Evolutionary conservation across 2,888 invertebrate genomes (phyloP).

Genomic region (Andrena chrysosceles): DNA sequence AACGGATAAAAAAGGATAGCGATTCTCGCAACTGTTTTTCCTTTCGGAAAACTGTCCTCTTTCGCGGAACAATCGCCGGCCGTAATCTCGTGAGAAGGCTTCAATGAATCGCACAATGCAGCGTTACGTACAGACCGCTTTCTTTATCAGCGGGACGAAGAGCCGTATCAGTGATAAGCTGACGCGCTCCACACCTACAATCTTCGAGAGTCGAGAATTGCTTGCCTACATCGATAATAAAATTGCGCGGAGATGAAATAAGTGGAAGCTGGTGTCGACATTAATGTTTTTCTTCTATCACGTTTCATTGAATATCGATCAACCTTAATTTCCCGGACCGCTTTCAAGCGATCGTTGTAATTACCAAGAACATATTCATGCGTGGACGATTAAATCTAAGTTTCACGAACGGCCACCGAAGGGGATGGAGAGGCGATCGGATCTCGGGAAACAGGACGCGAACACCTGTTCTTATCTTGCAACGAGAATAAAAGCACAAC

Average conservation of each 20-base stretch:
- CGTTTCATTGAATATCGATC: not conserved
- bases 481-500: conserved; percentile 29
- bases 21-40: not conserved
- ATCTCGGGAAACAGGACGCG: conserved; percentile 24
- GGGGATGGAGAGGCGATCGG: not conserved
- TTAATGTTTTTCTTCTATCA: not conserved
- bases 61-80: conserved; percentile 53
- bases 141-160: conserved; percentile 51
- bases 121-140: conserved; percentile 45
- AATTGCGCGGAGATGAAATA: not conserved
- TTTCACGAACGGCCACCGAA: not conserved
- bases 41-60: conserved; percentile 19
- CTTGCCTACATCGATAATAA: not conserved
- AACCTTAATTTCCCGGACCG: not conserved
- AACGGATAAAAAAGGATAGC: not conserved
- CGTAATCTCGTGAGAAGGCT: conserved; percentile 63
- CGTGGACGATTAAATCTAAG: conserved; percentile 29
- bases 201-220: conserved; percentile 21
- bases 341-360: conserved; percentile 5
- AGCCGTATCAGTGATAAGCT: conserved; percentile 58
- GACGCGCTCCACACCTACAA: conserved; percentile 52
- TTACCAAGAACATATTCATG: conserved; percentile 16
- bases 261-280: not conserved
- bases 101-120: conserved; percentile 59
- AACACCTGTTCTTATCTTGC: conserved; percentile 51